Evolutionary conservation across 1,140 invertebrate species (phyloP).

Genomic region (Physella acuta): DNA sequence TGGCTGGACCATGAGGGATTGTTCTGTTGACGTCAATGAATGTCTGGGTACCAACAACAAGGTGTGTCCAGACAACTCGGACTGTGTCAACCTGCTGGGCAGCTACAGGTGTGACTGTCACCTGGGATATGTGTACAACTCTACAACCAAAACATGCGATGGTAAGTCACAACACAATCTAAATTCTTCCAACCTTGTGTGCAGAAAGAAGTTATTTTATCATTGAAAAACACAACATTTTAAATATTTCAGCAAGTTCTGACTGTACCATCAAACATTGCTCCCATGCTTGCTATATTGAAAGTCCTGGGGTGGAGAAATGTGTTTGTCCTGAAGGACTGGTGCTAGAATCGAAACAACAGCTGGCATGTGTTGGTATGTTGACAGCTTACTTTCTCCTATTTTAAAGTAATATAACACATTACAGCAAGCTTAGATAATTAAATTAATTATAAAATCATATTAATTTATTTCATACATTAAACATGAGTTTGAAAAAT

Average conservation of each 20-base stretch:
- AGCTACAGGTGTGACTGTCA: conserved; percentile 17
- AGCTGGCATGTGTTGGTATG: not conserved
- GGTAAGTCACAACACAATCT: too few species aligned
- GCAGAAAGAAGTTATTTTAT: not conserved
- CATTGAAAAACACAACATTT: not conserved
- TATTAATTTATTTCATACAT: too few species aligned
- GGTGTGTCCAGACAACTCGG: not conserved
- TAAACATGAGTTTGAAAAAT: not conserved
- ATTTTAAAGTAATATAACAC: too few species aligned
- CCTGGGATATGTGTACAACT: not conserved
- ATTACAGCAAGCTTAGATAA: too few species aligned
- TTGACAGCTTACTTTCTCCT: not conserved
- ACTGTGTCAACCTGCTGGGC: conserved; percentile 17
- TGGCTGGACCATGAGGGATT: conserved; percentile 63
- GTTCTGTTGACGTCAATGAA: conserved; percentile 89
- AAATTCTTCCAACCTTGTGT: too few species aligned
- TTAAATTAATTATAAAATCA: not conserved
- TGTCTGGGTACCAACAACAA: conserved; percentile 68
- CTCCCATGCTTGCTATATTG: not conserved
- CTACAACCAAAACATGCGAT: not conserved
- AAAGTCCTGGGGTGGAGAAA: not conserved
- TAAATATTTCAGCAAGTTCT: not conserved
- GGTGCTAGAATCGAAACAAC: not conserved
- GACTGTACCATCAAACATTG: not conserved
- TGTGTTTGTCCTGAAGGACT: conserved; percentile 8